Evolutionary conservation across 2,888 invertebrate genomes (phyloP).

Genomic region (Stenodema calcarata): DNA sequence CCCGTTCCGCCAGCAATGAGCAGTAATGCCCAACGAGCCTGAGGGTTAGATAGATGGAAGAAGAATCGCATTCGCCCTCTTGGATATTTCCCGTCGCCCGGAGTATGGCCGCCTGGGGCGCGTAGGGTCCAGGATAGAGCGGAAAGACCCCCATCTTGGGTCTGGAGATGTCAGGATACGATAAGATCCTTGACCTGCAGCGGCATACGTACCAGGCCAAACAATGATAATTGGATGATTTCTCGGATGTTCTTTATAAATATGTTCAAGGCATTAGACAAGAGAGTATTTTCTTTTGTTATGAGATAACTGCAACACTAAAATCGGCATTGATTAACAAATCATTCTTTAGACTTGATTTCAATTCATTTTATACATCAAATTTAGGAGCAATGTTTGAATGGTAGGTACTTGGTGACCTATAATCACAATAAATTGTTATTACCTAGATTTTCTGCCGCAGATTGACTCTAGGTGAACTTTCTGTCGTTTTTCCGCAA

Average conservation of each 20-base stretch:
- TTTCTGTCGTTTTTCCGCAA: too few species aligned
- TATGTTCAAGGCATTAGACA: neutral
- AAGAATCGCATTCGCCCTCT: neutral
- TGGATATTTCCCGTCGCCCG: neutral
- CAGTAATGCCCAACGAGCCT: neutral
- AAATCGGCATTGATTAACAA: too few species aligned
- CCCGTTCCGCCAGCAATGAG: neutral
- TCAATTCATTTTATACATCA: too few species aligned
- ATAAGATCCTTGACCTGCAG: neutral
- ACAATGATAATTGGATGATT: neutral
- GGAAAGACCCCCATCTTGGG: neutral
- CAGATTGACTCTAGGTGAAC: too few species aligned
- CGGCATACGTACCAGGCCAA: neutral
- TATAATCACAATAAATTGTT: too few species aligned
- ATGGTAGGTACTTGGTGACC: too few species aligned
- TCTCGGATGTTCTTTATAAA: neutral
- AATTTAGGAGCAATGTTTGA: too few species aligned
- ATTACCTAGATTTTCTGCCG: too few species aligned
- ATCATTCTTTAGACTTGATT: too few species aligned
- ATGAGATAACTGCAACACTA: too few species aligned
- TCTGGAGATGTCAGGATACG: neutral
- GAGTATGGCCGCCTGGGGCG: neutral
- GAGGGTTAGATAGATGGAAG: neutral
- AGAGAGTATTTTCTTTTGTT: too few species aligned
- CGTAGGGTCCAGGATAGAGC: neutral